Evolutionary conservation across 2,888 invertebrate genomes (phyloP), one percentile per base, ranked within the genome.

Genomic region (Drosophila testacea): DNA sequence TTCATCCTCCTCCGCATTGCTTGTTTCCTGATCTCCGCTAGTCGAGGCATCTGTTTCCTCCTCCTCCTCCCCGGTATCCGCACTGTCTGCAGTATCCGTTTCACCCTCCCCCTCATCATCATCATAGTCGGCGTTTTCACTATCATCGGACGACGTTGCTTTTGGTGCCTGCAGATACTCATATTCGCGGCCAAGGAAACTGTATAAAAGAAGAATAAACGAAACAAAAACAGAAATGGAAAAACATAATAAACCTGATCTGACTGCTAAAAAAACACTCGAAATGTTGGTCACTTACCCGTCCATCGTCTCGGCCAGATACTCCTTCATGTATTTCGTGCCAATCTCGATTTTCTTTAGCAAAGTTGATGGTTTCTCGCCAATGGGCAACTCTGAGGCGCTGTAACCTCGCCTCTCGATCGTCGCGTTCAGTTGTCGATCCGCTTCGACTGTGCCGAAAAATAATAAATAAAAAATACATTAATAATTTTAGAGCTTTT

Each of bases 101-200:
- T 78, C 77, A 16, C 63, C 70, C 61, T 10, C 2, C 70, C 62
- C 66, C 6, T 69, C 22, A 22, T 72, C 78, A 93, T 94, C 55
- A 93, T 93, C 89, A 93, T 93, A 83, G 77, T 93, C 80, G 87
- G 93, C 6, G 85, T 93, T 36, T 83, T 93, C 66, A 92, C 94
- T 92, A 93, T 91, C 72, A 93, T 94, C 85, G 10, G 79, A 69
- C 6, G 74, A 70, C 6, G 74, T 75, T 44, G 60, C 69, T 75
- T 78, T 85, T 66, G 86, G 51, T 34, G 77, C 60, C 55, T 81
- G 69, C 71, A 86, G 42, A 75, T 90, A 89, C 50, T 91, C 88
- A 73, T 91, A 91, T 63, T 92, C 91, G 42, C 92, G 91, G 47
- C 92, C 92, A 51, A 92, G 87, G 67, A 92, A 91, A 44, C 92